phyloP scores from a whole-genome alignment of 2,113 vertebrate genomes.

The Enhydra lutris region DNA sequence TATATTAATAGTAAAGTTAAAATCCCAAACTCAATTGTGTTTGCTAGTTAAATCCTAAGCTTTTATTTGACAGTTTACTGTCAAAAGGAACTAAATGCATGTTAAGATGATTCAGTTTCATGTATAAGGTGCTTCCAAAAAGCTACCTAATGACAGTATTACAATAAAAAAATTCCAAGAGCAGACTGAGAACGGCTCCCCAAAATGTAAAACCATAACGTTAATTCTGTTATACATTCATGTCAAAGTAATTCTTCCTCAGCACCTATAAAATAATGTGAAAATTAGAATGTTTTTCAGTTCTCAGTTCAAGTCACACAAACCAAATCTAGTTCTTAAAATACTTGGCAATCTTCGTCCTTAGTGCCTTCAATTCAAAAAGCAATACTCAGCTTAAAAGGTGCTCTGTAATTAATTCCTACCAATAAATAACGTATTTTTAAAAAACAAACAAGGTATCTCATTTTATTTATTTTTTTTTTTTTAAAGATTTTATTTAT shows the following conservation, averaged over 20 bases:
- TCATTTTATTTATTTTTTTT: too few relatives aligned
- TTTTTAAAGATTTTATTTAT: too few relatives aligned
- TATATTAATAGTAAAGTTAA: constrained; percentile 3
- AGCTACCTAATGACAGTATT: constrained; percentile 37
- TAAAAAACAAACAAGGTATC: constrained; percentile 43
- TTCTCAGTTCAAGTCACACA: not conserved
- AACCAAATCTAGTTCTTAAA: constrained; percentile 37
- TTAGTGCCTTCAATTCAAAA: not conserved
- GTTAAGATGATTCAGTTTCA: constrained; percentile 11
- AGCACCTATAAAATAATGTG: constrained; percentile 14
- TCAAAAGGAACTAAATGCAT: constrained; percentile 25
- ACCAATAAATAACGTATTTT: not conserved
- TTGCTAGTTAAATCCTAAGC: constrained; percentile 26
- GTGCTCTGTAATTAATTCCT: constrained; percentile 39
- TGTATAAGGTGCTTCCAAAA: not conserved
- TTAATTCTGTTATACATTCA: constrained; percentile 33
- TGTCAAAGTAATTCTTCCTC: constrained; percentile 49
- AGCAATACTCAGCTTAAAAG: not conserved
- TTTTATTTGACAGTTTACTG: constrained; percentile 25
- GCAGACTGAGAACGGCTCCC: constrained; percentile 39
- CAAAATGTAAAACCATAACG: not conserved
- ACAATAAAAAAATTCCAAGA: constrained; percentile 18
- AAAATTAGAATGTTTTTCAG: constrained; percentile 20
- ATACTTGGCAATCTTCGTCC: constrained; percentile 40
- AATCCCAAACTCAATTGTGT: not conserved